phyloP scores from a whole-genome alignment of 2,113 vertebrate species.

The Caloenas nicobarica region DNA sequence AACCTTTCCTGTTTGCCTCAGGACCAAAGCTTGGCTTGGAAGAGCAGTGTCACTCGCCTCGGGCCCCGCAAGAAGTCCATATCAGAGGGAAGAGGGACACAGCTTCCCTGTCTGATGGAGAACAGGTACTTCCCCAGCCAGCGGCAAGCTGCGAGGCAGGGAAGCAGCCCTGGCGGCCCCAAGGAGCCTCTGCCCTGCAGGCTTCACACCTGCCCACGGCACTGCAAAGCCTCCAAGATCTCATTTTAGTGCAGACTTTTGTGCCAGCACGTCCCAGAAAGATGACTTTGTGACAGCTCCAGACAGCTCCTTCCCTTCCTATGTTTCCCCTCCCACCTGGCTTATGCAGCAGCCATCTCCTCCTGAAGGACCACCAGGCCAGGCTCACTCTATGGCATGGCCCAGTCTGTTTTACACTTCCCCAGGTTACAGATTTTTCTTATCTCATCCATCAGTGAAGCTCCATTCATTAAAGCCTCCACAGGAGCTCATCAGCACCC shows the following conservation, averaged over 20 bases:
- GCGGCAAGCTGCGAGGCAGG: not conserved
- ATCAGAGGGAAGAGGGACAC: not conserved
- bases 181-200: not conserved
- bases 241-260: not conserved
- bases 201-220: not conserved
- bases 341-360: not conserved
- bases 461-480: constrained; percentile 50
- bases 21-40: constrained; percentile 14
- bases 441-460: constrained; percentile 33
- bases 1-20: not conserved
- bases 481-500: not conserved
- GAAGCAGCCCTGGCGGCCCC: not conserved
- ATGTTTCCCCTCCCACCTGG: rapidly evolving
- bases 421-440: constrained; percentile 29
- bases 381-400: rapidly evolving
- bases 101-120: constrained; percentile 46
- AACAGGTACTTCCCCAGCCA: constrained; percentile 13
- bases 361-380: not conserved
- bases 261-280: not conserved
- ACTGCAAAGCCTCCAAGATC: not conserved
- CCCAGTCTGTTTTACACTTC: not conserved
- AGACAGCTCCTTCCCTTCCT: not conserved
- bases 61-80: not conserved
- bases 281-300: not conserved
- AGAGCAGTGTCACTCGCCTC: not conserved